These are phyloP conservation scores for silkworm (Bombyx mori) DNA, from an alignment of 1,140 invertebrate genomes.

Conservation along the genomic window ASM3026992v2 NC_085124.1:2690501-2691000, in stretches of 20 bases:
- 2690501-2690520: too few species aligned
- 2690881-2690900: background rate
- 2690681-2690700: constrained; percentile 78
- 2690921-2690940: too few species aligned
- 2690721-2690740: constrained; percentile 96
- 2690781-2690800: constrained; percentile 73
- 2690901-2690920: background rate
- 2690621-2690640: constrained; percentile 72
- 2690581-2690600: background rate
- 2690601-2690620: background rate
- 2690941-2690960: too few species aligned
- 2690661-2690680: constrained; percentile 86
- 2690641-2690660: constrained; percentile 85
- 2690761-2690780: constrained; percentile 82
- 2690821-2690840: constrained; percentile 69
- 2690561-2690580: too few species aligned
- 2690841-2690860: constrained; percentile 49
- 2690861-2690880: background rate
- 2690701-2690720: constrained; percentile 87
- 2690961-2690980: too few species aligned
- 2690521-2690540: too few species aligned
- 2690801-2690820: constrained; percentile 73
- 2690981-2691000: too few species aligned
- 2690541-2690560: too few species aligned
- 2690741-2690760: constrained; percentile 92